Evolutionary conservation across 2,888 invertebrate species (phyloP).

Genomic region (Dryomyza anilis): DNA sequence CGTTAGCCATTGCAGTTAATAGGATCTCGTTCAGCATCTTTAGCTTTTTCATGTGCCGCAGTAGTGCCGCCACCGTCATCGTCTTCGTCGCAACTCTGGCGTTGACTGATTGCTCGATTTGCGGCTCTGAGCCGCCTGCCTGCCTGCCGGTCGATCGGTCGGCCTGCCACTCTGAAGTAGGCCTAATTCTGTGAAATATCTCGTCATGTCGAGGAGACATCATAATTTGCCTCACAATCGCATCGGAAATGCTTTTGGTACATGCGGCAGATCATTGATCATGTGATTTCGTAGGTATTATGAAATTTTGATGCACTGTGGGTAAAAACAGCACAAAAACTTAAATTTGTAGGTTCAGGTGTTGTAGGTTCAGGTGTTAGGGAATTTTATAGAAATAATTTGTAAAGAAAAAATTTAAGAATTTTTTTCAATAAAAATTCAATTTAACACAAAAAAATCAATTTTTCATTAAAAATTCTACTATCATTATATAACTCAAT

Average conservation of each 20-base stretch:
- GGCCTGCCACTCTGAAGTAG: neutral
- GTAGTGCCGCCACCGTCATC: too few relatives aligned
- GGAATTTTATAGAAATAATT: neutral
- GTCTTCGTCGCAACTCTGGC: too few relatives aligned
- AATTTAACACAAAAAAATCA: too few relatives aligned
- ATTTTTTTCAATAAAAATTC: neutral
- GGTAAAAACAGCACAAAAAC: neutral
- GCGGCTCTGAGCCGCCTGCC: too few relatives aligned
- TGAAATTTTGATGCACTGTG: neutral
- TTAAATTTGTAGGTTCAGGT: neutral
- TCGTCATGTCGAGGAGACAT: conserved; percentile 17
- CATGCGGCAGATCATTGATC: neutral
- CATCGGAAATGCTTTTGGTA: neutral
- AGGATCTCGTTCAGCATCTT: too few relatives aligned
- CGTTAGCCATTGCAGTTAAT: neutral
- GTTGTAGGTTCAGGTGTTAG: neutral
- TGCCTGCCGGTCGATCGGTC: neutral
- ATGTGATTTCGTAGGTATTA: neutral
- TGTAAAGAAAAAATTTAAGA: neutral
- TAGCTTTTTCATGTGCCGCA: too few relatives aligned
- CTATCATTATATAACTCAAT: too few relatives aligned
- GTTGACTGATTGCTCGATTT: too few relatives aligned
- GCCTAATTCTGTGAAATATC: conserved; percentile 17
- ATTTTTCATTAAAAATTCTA: too few relatives aligned
- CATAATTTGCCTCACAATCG: conserved; percentile 12